Percentiles rank a stretch among this genome's conserved stretches.
Evolutionary conservation across 2,113 vertebrate genomes (phyloP).

Genomic region (Zosterops borbonicus): DNA sequence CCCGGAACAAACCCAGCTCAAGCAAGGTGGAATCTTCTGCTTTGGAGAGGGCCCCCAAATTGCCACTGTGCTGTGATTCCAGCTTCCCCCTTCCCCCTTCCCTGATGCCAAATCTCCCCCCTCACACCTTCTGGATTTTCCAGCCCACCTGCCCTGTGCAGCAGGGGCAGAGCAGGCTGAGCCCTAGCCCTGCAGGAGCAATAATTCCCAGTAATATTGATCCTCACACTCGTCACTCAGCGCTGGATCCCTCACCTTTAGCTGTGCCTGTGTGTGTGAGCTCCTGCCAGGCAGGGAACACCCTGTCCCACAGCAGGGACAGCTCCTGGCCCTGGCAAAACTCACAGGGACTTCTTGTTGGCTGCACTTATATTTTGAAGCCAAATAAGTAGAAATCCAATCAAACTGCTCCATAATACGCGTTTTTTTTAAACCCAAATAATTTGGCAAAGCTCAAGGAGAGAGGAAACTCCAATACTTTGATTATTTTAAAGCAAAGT

Average conservation of each 20-base stretch:
- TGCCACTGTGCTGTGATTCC: not conserved
- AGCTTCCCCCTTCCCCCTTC: not conserved
- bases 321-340: constrained; percentile 38
- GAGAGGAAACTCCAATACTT: not conserved
- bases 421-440: not conserved
- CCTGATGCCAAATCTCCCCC: not conserved
- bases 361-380: not conserved
- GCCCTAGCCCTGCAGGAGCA: constrained; percentile 7
- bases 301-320: constrained; percentile 2
- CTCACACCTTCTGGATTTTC: not conserved
- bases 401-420: not conserved
- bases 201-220: constrained; percentile 72
- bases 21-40: not conserved
- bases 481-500: not conserved
- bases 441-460: not conserved
- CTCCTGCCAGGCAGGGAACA: constrained; percentile 19
- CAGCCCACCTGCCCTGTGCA: fast-evolving
- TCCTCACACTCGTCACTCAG: constrained; percentile 38
- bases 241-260: constrained; percentile 44
- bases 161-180: not conserved
- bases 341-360: not conserved
- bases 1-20: fast-evolving
- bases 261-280: constrained; percentile 36
- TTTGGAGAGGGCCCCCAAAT: not conserved
- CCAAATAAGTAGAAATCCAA: not conserved